phyloP scores from a whole-genome alignment of 2,888 invertebrate species.

The Pteria penguin region DNA sequence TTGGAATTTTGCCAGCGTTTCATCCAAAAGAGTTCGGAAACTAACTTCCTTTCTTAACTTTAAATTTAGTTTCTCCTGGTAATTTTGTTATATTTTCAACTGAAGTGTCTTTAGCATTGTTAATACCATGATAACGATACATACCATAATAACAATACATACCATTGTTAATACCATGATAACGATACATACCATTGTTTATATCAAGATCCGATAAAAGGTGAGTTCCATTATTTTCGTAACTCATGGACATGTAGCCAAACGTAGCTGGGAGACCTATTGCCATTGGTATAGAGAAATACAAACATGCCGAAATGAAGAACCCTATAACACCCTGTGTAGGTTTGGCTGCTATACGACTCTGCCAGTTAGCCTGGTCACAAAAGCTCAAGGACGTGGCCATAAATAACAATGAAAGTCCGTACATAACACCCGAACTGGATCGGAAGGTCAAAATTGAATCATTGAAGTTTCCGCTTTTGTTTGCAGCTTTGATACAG shows the following conservation, averaged over 20 bases:
- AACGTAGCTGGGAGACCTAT: constrained; percentile 64
- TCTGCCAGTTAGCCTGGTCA: constrained; percentile 78
- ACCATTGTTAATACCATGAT: too few species aligned
- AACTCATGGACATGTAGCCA: constrained; percentile 60
- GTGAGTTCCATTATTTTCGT: constrained; percentile 52
- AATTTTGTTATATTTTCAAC: too few species aligned
- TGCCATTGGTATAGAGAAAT: constrained; percentile 74
- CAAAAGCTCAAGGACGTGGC: constrained; percentile 58
- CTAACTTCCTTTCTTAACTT: too few species aligned
- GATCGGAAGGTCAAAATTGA: constrained; percentile 67
- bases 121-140: too few species aligned
- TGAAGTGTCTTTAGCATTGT: too few species aligned
- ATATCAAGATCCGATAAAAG: constrained; percentile 46
- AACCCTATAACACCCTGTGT: constrained; percentile 74
- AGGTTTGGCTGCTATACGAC: constrained; percentile 75
- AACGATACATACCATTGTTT: constrained; percentile 55
- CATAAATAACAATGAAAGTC: constrained; percentile 56
- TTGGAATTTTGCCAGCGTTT: too few species aligned
- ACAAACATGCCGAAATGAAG: constrained; percentile 72
- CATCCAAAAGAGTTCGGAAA: too few species aligned
- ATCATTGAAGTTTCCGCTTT: constrained; percentile 59
- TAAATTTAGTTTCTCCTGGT: too few species aligned
- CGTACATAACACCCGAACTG: constrained; percentile 63
- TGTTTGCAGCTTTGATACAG: constrained; percentile 56
- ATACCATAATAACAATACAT: too few species aligned